phyloP scores from a whole-genome alignment of 2,888 invertebrate species.

The Sclerodermus sp. region DNA sequence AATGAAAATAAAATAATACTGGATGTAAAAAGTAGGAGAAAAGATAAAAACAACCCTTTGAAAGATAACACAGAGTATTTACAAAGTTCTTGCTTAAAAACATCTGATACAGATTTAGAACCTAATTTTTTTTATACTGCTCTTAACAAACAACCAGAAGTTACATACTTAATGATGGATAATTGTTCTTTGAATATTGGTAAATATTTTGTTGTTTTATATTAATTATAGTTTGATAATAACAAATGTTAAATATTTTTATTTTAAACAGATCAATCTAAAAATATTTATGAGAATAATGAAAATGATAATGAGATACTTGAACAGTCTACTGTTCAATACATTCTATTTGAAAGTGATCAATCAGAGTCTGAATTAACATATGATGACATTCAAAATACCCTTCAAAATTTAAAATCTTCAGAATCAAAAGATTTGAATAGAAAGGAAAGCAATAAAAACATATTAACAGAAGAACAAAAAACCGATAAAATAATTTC shows the following conservation, averaged over 20 bases:
- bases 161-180: slow-evolving; percentile 36
- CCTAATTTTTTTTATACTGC: slow-evolving; percentile 19
- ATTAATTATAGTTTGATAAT: neutral
- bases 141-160: slow-evolving; percentile 21
- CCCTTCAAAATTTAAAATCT: slow-evolving; percentile 33
- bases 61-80: slow-evolving; percentile 9
- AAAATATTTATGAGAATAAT: slow-evolving; percentile 22
- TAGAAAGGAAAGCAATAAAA: slow-evolving; percentile 11
- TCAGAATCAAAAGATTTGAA: slow-evolving; percentile 4
- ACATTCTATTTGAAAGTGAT: slow-evolving; percentile 45
- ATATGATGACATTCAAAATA: slow-evolving; percentile 48
- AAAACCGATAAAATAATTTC: neutral
- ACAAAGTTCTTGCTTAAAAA: slow-evolving; percentile 11
- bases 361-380: slow-evolving; percentile 50
- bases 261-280: slow-evolving; percentile 15
- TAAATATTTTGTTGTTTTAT: slow-evolving; percentile 17
- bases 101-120: slow-evolving; percentile 14
- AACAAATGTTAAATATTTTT: neutral
- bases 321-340: slow-evolving; percentile 51
- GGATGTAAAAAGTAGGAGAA: slow-evolving; percentile 2
- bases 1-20: slow-evolving; percentile 1
- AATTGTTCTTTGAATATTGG: slow-evolving; percentile 22
- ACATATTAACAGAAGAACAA: slow-evolving; percentile 4
- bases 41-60: slow-evolving; percentile 5
- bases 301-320: slow-evolving; percentile 40